A percentile compares a stretch with the other conserved stretches of the same genome.
These are phyloP conservation scores for Hetaerina americana DNA, from an alignment of 1,140 invertebrate species.

Conservation along the genomic window DNA sequence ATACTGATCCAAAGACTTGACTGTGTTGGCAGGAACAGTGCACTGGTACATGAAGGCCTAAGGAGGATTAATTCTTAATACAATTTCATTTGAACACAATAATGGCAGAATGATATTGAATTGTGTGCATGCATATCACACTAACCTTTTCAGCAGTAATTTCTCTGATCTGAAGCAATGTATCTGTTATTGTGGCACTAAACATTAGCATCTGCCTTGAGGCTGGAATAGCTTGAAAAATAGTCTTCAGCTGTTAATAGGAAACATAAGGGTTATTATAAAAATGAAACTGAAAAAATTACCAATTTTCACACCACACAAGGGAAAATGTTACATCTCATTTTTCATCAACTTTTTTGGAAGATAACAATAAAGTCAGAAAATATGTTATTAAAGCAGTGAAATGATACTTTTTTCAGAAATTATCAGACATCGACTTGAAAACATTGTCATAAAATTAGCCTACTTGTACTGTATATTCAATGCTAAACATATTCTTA, in stretches of 20 bases:
- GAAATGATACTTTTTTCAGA: too few species aligned
- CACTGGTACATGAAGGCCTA: slow-evolving; percentile 51
- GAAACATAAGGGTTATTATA: neutral
- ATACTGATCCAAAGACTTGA: slow-evolving; percentile 74
- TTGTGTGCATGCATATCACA: neutral
- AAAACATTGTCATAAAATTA: too few species aligned
- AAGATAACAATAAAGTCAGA: too few species aligned
- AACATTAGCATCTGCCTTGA: slow-evolving; percentile 80
- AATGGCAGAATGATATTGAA: neutral
- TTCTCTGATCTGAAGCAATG: slow-evolving; percentile 54
- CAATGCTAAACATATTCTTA: too few species aligned
- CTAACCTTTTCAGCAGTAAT: slow-evolving; percentile 41
- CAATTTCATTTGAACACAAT: neutral
- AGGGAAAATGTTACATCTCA: too few species aligned
- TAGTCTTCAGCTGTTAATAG: slow-evolving; percentile 46
- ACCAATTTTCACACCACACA: too few species aligned
- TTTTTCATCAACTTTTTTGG: too few species aligned
- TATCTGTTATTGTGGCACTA: slow-evolving; percentile 91
- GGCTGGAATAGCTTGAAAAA: slow-evolving; percentile 66
- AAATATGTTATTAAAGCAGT: too few species aligned
- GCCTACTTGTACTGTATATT: too few species aligned
- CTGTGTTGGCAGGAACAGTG: slow-evolving; percentile 57
- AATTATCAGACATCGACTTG: too few species aligned
- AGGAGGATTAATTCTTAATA: slow-evolving; percentile 8
- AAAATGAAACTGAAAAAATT: too few species aligned